Conservation (phyloP, 2,113 vertebrate species). For the Chamaea fasciata region DNA sequence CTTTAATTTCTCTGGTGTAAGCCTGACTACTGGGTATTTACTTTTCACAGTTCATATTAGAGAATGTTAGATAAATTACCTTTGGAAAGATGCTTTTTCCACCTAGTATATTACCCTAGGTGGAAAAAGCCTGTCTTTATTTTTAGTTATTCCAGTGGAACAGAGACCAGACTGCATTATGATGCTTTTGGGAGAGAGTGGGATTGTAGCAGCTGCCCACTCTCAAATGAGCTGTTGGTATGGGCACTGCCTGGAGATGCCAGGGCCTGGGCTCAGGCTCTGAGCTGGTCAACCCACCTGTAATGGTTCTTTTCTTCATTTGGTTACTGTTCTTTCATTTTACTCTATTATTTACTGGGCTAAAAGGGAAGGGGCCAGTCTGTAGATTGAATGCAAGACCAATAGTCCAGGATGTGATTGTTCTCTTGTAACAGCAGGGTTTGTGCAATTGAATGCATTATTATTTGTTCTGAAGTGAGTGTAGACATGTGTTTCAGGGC, state of each 20-base stretch:
- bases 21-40: not conserved
- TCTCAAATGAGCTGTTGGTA: not conserved
- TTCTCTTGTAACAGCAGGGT: not conserved
- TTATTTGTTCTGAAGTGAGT: slow-evolving; percentile 16
- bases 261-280: not conserved
- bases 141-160: not conserved
- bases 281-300: not conserved
- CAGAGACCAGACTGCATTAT: not conserved
- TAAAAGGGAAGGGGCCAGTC: not conserved
- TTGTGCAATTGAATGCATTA: not conserved
- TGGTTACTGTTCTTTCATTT: not conserved
- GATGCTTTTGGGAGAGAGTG: not conserved
- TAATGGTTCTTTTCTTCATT: not conserved
- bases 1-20: not conserved
- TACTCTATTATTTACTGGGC: not conserved
- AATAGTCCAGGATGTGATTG: not conserved
- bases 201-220: not conserved
- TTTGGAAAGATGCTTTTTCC: not conserved
- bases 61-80: not conserved
- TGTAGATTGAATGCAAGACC: not conserved
- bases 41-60: not conserved
- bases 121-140: not conserved
- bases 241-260: not conserved
- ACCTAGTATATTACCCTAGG: not conserved
- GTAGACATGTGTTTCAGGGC: not conserved